These are phyloP conservation scores for Promerops cafer DNA, from an alignment of 2,113 vertebrate genomes.

Conservation along the genomic window DNA sequence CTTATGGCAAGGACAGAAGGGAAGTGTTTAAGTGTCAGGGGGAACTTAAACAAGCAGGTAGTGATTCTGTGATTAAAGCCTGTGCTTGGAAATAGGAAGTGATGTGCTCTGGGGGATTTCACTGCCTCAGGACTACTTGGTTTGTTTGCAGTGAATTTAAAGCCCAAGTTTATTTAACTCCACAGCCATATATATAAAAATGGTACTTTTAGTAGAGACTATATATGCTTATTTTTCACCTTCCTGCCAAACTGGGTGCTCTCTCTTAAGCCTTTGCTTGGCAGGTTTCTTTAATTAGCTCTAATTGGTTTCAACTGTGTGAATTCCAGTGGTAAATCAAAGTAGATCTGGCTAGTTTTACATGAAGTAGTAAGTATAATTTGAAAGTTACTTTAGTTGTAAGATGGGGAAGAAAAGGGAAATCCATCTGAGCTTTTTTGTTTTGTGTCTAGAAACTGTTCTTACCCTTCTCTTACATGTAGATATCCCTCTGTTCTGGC, in stretches of 20 bases:
- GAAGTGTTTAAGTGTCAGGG: not conserved
- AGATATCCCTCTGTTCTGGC: not conserved
- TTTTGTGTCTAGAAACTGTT: not conserved
- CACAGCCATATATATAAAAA: not conserved
- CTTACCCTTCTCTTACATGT: not conserved
- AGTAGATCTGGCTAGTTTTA: not conserved
- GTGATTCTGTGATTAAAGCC: not conserved
- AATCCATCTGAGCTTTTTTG: not conserved
- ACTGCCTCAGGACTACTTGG: not conserved
- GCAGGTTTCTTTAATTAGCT: not conserved
- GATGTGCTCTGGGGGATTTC: not conserved
- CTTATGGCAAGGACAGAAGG: not conserved
- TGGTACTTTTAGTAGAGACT: not conserved
- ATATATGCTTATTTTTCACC: not conserved
- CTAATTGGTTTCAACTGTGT: not conserved
- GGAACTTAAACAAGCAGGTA: not conserved
- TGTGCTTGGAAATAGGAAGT: not conserved
- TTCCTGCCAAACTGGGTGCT: not conserved
- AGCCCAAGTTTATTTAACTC: not conserved
- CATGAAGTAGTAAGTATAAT: not conserved
- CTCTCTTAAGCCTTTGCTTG: not conserved
- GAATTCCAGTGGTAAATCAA: not conserved
- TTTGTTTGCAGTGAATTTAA: not conserved
- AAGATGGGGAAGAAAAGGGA: not conserved
- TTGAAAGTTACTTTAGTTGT: not conserved